These are phyloP conservation scores for Coronaproctus castanopsis DNA, from an alignment of 2,888 invertebrate genomes.

Conservation along the genomic window DNA sequence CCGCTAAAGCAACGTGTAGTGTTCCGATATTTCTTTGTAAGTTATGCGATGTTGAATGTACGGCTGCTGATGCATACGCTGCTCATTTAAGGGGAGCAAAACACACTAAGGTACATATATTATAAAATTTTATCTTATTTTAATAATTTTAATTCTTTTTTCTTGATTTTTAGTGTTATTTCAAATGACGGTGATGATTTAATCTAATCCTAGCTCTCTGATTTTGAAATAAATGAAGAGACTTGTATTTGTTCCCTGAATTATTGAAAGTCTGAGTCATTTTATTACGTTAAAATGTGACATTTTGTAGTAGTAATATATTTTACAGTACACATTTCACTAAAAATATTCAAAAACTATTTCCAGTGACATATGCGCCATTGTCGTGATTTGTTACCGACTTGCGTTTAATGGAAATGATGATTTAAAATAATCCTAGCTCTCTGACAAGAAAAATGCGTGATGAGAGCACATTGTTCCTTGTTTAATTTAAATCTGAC, in stretches of 20 bases:
- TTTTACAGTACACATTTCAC: too few species aligned
- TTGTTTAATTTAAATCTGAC: neutral
- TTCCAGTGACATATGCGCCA: too few species aligned
- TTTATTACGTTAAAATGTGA: too few species aligned
- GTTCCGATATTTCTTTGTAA: conserved; percentile 62
- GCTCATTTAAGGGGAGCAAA: conserved; percentile 94
- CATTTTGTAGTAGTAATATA: too few species aligned
- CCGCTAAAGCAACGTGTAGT: conserved; percentile 38
- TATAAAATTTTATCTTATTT: neutral
- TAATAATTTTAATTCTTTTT: neutral
- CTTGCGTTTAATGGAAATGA: too few species aligned
- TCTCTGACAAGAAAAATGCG: conserved; percentile 3
- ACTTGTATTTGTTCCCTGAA: conserved; percentile 8
- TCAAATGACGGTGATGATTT: conserved; percentile 1
- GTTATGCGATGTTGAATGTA: conserved; percentile 94
- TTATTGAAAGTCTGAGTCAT: neutral
- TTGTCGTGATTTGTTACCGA: too few species aligned
- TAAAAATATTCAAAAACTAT: too few species aligned
- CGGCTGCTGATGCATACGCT: conserved; percentile 94
- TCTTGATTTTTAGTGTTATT: conserved; percentile 1
- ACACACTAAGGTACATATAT: conserved; percentile 65
- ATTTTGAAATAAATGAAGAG: conserved; percentile 3
- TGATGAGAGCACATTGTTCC: neutral
- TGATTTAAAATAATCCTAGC: conserved; percentile 6
- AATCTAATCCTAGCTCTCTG: conserved; percentile 11